Base-by-base conservation (phyloP, 2,888 invertebrate genomes). In the Saturnia pavonia region DNA sequence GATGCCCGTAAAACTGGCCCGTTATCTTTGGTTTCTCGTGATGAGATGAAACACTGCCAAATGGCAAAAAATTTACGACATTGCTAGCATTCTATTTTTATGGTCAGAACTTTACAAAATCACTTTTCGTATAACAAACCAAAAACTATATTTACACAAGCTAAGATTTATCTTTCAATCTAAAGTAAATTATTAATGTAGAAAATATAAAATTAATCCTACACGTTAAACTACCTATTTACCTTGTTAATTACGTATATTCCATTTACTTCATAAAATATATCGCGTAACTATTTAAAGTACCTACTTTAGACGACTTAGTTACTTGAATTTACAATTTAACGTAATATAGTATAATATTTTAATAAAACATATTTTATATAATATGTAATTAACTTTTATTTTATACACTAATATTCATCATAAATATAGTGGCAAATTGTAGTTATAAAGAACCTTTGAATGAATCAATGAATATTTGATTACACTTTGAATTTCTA, bases 1-100 rank as follows among this genome's bases (percentile, higher is more conserved):
- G 77, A 78, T 73, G 80, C 76, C 88, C 88, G 84, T 91, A 91
- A 90, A 90, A 85, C 79, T 80, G 81, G 80, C 87, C 85, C 86
- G 88, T 90, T 89, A 90, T 87, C 85, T 83, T 75, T 78, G 65
- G 69, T 72, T 76, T 75, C 72, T 71, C 48, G 73, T 70, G 77
- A 76, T 76, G 80, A 77, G 81, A 82, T 78, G 80, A 82, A 76
- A 81, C 77, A 81, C 74, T 74, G 75, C 75, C 75, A 78, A 80
- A 79, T 74, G 71, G 74, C 9, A 43, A 43, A 43, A 43, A 43
- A 43, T 43, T 43, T 43, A 43, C 14, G 11, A 34, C 34, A 6
- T 34, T 34, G 34, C 34, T 34, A 34, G 6, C 34, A 34, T 34
- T 34, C 34, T 34, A 34, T 34, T n/a, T n/a, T n/a, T n/a, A n/a